Conservation (phyloP, 2,797 vertebrate genomes). For the Danio tinwini region DNA sequence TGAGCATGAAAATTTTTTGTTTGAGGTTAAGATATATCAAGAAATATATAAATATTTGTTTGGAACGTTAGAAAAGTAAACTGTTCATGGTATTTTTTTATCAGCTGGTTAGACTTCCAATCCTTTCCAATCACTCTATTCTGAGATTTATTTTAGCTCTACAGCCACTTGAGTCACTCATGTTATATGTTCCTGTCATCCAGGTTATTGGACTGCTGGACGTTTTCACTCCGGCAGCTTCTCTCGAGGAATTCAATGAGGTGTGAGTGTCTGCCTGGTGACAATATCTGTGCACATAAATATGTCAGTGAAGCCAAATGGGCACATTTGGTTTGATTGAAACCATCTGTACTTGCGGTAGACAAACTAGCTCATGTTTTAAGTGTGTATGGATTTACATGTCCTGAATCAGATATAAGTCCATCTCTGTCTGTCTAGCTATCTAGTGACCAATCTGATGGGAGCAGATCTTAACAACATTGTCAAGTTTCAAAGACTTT, state of each 20-base stretch:
- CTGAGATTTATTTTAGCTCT: not conserved
- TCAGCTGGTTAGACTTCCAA: not conserved
- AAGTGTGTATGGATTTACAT: not conserved
- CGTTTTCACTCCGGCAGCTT: slow-evolving; percentile 93
- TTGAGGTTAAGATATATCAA: too few relatives aligned
- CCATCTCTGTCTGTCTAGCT: slow-evolving; percentile 73
- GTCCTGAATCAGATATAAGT: not conserved
- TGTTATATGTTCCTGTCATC: slow-evolving; percentile 27
- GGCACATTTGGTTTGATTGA: not conserved
- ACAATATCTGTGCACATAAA: not conserved
- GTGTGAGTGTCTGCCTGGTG: slow-evolving; percentile 81
- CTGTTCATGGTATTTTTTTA: too few relatives aligned
- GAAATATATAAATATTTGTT: too few relatives aligned
- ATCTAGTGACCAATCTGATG: slow-evolving; percentile 98
- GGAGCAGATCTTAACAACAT: slow-evolving; percentile 98
- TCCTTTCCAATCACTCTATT: not conserved
- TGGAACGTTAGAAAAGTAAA: too few relatives aligned
- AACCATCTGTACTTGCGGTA: not conserved
- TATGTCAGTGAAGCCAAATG: not conserved
- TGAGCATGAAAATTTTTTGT: too few relatives aligned
- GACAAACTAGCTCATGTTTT: not conserved
- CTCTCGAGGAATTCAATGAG: slow-evolving; percentile 93
- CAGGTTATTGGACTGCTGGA: slow-evolving; percentile 95
- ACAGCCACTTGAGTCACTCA: not conserved
- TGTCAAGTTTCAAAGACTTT: slow-evolving; percentile 95